Conservation (phyloP, 2,888 invertebrate genomes). For the Muschampia plurimacula region DNA sequence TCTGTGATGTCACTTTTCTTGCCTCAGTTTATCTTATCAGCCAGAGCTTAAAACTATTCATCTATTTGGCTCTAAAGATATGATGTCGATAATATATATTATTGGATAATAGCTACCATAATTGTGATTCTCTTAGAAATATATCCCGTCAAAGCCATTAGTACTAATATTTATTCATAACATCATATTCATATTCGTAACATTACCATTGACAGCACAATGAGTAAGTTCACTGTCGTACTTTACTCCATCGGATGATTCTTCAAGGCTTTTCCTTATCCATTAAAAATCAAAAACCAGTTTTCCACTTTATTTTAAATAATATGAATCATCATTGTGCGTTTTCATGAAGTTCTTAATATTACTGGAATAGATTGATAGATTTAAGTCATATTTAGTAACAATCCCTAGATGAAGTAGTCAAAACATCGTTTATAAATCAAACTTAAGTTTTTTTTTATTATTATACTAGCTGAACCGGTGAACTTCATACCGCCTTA, state of each 20-base stretch:
- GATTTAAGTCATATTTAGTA: not conserved
- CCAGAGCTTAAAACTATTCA: slow-evolving; percentile 12
- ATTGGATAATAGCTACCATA: slow-evolving; percentile 2
- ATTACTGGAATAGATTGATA: not conserved
- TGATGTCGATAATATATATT: not conserved
- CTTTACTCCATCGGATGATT: slow-evolving; percentile 45
- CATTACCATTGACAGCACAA: slow-evolving; percentile 10
- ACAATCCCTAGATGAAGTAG: too few relatives aligned
- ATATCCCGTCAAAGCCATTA: not conserved
- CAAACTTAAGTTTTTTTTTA: too few relatives aligned
- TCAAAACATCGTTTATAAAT: too few relatives aligned
- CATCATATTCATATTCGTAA: too few relatives aligned
- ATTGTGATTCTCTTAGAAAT: slow-evolving; percentile 7
- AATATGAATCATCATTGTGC: slow-evolving; percentile 41
- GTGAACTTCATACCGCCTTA: too few relatives aligned
- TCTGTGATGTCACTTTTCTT: slow-evolving; percentile 41
- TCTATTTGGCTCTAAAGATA: not conserved
- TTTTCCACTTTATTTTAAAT: slow-evolving; percentile 48
- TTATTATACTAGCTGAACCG: too few relatives aligned
- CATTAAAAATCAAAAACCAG: slow-evolving; percentile 48
- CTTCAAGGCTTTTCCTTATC: slow-evolving; percentile 63
- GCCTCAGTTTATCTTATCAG: slow-evolving; percentile 23
- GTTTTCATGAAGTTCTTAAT: slow-evolving; percentile 24
- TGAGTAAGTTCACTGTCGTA: slow-evolving; percentile 38
- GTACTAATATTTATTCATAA: not conserved